Evolutionary conservation across 2,888 invertebrate species (phyloP), one percentile per base, ranked within the genome.

Genomic region (Luperina nickerlii): DNA sequence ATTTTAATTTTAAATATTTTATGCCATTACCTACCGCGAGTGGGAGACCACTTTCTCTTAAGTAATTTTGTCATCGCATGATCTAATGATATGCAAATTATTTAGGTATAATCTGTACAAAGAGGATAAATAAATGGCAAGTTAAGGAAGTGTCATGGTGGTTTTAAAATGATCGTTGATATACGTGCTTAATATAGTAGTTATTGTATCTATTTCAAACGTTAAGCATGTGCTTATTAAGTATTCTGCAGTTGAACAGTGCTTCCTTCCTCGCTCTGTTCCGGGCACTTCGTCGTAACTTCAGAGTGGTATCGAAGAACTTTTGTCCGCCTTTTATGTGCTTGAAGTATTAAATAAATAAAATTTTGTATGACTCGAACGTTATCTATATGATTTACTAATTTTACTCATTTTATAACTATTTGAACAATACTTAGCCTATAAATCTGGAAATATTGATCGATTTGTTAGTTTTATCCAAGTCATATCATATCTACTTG

Each of bases 1-100:
- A 93, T 94, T 93, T 91, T 88, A 93, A 91, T 91, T 92, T 90
- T 87, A 91, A 91, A 92, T 92, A 90, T 90, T 88, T 86, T 82
- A 89, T 87, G 88, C 88, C 75, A 81, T 90, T 87, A 89, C 71
- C 57, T 32, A 66, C 86, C 77, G 83, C 82, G 81, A 87, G 93
- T 93, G 90, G 93, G 92, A 88, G 91, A 72, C 78, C 74, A 90
- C 94, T 94, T 94, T 94, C 94, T 91, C 93, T 88, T 54, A 79
- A 60, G n/a, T n/a, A n/a, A 83, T 80, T 81, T 88, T 87, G 86
- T 89, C 86, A 84, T 88, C 72, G 84, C 73, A 79, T 82, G 78
- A 80, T 82, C 79, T 84, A 84, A 88, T 86, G 68, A 57, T 76
- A 87, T 84, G 78, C 76, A 79, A 88, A 88, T 82, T 78, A 75